Conservation (phyloP, 2,113 vertebrate genomes). For the Protobothrops flavoviridis region DNA sequence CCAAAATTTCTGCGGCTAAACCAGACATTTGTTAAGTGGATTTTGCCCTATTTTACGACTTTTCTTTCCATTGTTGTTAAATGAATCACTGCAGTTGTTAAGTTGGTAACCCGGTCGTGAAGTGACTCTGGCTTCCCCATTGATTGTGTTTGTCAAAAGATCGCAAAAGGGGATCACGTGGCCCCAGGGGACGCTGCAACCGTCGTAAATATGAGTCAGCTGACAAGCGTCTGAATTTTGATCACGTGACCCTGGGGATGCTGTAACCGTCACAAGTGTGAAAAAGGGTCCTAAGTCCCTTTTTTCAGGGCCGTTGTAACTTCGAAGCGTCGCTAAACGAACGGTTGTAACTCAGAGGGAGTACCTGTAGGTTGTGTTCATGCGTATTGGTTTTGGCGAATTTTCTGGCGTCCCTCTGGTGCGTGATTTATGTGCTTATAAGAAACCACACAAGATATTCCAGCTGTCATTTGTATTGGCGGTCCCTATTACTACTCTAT, state of each 20-base stretch:
- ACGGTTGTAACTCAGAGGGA: neutral
- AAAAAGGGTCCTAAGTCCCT: neutral
- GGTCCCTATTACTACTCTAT: neutral
- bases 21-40: no score
- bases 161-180: no score
- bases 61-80: neutral
- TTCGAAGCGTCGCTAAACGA: neutral
- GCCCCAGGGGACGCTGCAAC: neutral
- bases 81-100: neutral
- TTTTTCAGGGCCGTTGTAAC: neutral
- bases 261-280: neutral
- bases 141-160: no score
- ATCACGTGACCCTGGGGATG: no score
- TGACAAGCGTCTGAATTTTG: neutral
- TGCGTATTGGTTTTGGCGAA: neutral
- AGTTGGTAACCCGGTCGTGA: neutral
- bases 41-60: neutral
- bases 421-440: neutral
- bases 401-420: neutral
- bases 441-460: neutral
- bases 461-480: neutral
- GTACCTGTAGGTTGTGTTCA: neutral
- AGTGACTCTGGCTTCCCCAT: neutral
- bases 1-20: neutral
- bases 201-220: neutral